phyloP scores from a whole-genome alignment of 2,113 vertebrate species.

The Myxocyprinus asiaticus region DNA sequence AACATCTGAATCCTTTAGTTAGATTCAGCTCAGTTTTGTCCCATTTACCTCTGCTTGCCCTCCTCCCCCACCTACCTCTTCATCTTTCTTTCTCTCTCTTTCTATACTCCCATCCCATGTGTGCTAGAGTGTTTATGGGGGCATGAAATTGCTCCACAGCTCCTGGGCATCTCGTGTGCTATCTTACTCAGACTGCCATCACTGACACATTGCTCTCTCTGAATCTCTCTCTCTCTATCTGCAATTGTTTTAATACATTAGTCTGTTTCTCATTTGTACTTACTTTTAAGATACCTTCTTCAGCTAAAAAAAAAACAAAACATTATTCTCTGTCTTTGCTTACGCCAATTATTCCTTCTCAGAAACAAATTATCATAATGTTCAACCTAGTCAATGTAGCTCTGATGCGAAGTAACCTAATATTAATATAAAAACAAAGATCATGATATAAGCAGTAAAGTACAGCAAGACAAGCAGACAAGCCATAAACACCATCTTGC shows the following conservation, averaged over 20 bases:
- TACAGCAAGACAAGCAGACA: no score
- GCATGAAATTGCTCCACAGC: conserved; percentile 78
- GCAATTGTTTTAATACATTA: conserved; percentile 23
- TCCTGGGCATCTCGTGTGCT: conserved; percentile 60
- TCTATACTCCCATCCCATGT: conserved; percentile 36
- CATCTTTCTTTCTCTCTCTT: conserved; percentile 51
- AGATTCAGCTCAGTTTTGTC: conserved; percentile 14
- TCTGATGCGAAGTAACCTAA: not conserved
- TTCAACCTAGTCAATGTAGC: not conserved
- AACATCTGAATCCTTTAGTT: not conserved
- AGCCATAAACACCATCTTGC: no score
- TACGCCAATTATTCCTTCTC: not conserved
- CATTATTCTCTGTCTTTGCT: not conserved
- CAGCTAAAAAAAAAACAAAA: not conserved
- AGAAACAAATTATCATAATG: not conserved
- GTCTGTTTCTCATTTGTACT: conserved; percentile 42
- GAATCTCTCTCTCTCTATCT: no score
- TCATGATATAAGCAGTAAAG: no score
- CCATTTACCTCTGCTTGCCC: conserved; percentile 3
- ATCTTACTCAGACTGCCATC: conserved; percentile 55
- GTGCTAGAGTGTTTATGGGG: conserved; percentile 73
- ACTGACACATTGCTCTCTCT: conserved; percentile 1
- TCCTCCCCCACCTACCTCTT: not conserved
- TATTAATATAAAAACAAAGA: no score
- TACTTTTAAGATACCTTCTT: not conserved